Base-by-base conservation (phyloP, 2,113 vertebrate species). In the Notarius lentiginosus region DNA sequence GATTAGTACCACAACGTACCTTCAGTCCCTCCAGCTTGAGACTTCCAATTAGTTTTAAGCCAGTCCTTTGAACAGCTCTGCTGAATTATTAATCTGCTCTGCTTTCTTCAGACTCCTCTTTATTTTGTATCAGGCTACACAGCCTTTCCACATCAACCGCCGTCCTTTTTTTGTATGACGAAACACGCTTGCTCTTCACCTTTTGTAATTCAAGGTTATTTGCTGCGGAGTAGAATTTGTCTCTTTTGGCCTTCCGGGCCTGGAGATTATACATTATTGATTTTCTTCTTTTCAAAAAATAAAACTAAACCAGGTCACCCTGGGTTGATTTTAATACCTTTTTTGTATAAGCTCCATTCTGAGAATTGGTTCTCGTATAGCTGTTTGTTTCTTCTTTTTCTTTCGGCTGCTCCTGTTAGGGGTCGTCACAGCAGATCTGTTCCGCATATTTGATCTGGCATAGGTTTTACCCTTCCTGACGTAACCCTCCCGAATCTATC, bases 31-130 rank as follows among this genome's bases (percentile, higher is more conserved):
- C 20, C 24, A 27, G 24, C 82, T 79, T 80, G 79, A 88, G 86
- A 88, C 79, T 77, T 77, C 83, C 89, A 89, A 90, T 92, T 87
- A 91, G 76, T 88, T 88, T 88, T 76, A 22, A 72, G 80, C 51
- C 75, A 79, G 85, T 89, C 79, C 58, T 91, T 87, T 84, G 83
- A 84, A 86, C 34, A 61, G 66, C 24, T 75, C 51, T 75, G 73
- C 51, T 89, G 86, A 90, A 90, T 88, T 89, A 90, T 91, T 89
- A 91, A 91, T 91, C 73, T 12, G n/a, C 81, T 53, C 56, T 30
- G 79, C 83, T 83, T 73, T 90, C 72, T 83, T 86, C 84, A 88
- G 41, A 4, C 41, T 70, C 82, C 65, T 56, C 58, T 79, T 84
- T 86, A 87, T 87, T 84, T 75, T 72, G 58, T 79, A 55, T 60